phyloP scores from a whole-genome alignment of 2,113 vertebrate genomes.

The Lophius piscatorius region DNA sequence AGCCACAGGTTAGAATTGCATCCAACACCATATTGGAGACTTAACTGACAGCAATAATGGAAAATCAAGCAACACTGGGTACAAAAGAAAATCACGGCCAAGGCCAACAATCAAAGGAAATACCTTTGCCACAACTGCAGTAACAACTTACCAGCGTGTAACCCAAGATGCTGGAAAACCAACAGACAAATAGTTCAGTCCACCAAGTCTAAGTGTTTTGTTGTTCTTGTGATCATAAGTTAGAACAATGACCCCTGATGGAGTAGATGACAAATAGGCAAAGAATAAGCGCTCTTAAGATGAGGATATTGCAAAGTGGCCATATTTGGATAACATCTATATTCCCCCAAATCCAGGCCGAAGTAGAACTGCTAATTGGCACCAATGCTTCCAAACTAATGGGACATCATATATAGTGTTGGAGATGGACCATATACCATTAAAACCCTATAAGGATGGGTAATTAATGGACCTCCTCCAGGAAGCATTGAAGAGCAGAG shows the following conservation, averaged over 20 bases:
- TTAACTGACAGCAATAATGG: too few relatives aligned
- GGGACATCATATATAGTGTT: background rate
- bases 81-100: background rate
- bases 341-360: background rate
- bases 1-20: too few relatives aligned
- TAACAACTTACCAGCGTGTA: background rate
- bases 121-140: constrained; percentile 13
- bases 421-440: background rate
- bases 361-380: constrained; percentile 7
- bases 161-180: background rate
- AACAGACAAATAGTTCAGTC: background rate
- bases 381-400: constrained; percentile 3
- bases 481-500: background rate
- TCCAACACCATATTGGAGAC: too few relatives aligned
- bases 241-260: constrained; percentile 7
- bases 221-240: background rate
- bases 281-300: background rate
- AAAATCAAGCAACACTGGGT: background rate
- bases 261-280: constrained; percentile 4
- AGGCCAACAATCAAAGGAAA: background rate
- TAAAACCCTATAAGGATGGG: constrained; percentile 2
- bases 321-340: background rate
- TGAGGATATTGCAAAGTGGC: background rate
- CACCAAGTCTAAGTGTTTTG: background rate
- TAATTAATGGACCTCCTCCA: background rate